Conservation (phyloP, 2,888 invertebrate species). For the Anorthoa munda region DNA sequence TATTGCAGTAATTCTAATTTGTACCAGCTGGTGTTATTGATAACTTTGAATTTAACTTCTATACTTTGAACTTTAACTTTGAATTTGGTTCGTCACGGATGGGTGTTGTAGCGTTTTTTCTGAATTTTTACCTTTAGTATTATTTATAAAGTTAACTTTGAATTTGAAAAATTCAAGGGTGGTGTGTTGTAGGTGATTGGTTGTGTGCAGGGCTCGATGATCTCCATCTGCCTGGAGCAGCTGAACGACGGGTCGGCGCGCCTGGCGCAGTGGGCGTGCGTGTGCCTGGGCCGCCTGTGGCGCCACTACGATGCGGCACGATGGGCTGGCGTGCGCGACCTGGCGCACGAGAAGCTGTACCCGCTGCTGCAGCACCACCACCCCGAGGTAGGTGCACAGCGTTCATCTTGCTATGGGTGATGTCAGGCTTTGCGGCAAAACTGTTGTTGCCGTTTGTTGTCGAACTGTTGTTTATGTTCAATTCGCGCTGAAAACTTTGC, state of each 20-base stretch:
- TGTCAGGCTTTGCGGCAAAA: no score
- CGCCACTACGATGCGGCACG: conserved; percentile 94
- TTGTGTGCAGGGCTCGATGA: conserved; percentile 93
- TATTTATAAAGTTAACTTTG: background rate
- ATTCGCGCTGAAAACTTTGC: no score
- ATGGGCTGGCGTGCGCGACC: conserved; percentile 98
- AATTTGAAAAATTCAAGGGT: background rate
- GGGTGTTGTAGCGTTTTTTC: no score
- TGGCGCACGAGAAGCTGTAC: conserved; percentile 98
- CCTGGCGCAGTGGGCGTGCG: conserved; percentile 96
- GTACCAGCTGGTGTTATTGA: background rate
- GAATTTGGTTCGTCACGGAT: no score
- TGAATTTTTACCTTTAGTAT: background rate
- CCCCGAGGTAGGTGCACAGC: conserved; percentile 92
- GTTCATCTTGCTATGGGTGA: no score
- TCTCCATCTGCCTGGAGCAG: conserved; percentile 98
- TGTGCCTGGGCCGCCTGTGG: conserved; percentile 98
- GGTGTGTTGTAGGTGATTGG: background rate
- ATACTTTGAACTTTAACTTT: no score
- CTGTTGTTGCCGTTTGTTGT: no score
- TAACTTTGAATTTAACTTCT: no score
- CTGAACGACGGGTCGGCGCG: conserved; percentile 92
- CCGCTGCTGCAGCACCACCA: conserved; percentile 94
- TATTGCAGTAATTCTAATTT: background rate
- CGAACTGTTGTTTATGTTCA: no score